These are phyloP conservation scores for Coilia nasus DNA, from an alignment of 2,797 vertebrate species.

Conservation along the genomic window DNA sequence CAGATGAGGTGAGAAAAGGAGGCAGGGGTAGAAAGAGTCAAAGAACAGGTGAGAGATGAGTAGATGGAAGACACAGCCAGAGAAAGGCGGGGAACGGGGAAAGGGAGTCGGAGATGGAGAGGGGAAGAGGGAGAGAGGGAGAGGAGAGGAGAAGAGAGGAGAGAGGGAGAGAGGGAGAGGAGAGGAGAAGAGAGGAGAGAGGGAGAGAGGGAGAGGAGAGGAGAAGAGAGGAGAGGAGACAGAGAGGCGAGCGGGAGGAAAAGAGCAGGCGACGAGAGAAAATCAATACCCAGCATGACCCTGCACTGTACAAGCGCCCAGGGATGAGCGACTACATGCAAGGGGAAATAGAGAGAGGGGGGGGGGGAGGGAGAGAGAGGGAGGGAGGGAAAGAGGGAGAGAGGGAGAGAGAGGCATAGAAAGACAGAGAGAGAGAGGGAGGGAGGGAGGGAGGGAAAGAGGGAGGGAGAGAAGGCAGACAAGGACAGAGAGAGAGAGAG, in stretches of 20 bases:
- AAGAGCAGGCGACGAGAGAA: neutral
- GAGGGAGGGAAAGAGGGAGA: neutral
- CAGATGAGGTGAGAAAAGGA: neutral
- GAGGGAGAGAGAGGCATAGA: neutral
- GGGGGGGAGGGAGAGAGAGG: constrained; percentile 50
- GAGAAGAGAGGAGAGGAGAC: neutral
- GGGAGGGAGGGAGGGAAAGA: constrained; percentile 3
- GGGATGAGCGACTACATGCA: neutral
- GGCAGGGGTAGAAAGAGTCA: neutral
- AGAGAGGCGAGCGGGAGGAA: neutral
- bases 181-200: neutral
- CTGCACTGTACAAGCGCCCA: constrained; percentile 7
- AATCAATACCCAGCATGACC: constrained; percentile 22
- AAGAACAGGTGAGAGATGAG: neutral
- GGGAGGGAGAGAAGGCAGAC: neutral
- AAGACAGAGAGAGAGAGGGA: constrained; percentile 38
- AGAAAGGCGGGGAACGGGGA: neutral
- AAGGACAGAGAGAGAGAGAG: constrained; percentile 47
- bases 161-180: neutral
- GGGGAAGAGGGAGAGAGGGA: neutral
- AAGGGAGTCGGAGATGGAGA: too few relatives aligned
- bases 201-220: neutral
- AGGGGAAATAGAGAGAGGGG: constrained; percentile 26
- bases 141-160: neutral
- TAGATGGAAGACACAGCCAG: neutral